Evolutionary conservation across 2,888 invertebrate genomes (phyloP), one percentile per base, ranked within the genome.

Genomic region (Dicyrtomina minuta): DNA sequence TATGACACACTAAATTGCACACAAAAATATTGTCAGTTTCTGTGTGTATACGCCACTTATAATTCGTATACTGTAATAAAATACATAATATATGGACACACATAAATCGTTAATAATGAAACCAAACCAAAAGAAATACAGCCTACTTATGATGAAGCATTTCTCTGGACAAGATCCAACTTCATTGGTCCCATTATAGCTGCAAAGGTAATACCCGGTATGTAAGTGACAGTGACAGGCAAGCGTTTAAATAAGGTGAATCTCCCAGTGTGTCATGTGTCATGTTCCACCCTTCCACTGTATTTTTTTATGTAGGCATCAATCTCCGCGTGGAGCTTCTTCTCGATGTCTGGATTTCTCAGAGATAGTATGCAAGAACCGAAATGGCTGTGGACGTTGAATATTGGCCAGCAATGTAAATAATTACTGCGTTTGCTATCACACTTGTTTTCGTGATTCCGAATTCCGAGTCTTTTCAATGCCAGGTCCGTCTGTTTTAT

Each of bases 321-420:
- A 8, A 64, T 46, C 58, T 69, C 64, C 26, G 15, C 27, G 22
- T 58, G 46, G 12, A 64, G 24, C n/a, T 56, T 69, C 17, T 20
- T 12, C 26, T 27, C 12, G 17, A 26, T 43, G n/a, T n/a, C n/a
- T n/a, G n/a, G n/a, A n/a, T n/a, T n/a, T n/a, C n/a, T n/a, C n/a
- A n/a, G n/a, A n/a, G n/a, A n/a, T 10, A 65, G 64, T 62, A 74
- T 66, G 46, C 70, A 61, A 0, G 74, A 68, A 55, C 74, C 59
- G 56, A 71, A 27, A 33, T 73, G 68, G 6, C 70, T 44, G 5
- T 74, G 26, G 64, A 68, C 10, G 73, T 70, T 33, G 72, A 70
- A 24, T 77, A 76, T 61, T 75, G 74, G 13, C 76, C 77, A n/a
- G 75, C 77, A 6, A 77, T 62, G 68, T 74, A 77, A 46, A 77